phyloP scores from a whole-genome alignment of 2,888 invertebrate species.

The Tillus elongatus region DNA sequence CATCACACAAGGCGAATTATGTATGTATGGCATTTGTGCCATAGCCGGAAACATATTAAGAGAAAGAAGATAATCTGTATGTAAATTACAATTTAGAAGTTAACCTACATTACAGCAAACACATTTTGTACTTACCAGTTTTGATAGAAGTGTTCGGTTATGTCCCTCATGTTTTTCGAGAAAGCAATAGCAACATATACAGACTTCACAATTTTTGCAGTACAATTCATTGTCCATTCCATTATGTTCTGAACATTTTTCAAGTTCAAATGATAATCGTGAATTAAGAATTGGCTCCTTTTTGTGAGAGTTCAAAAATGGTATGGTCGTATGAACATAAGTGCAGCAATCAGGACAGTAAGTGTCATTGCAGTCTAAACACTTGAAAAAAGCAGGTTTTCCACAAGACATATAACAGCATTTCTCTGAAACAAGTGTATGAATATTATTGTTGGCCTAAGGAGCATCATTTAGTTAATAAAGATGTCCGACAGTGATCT shows the following conservation, averaged over 20 bases:
- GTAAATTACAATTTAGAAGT: too few relatives aligned
- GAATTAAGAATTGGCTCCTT: constrained; percentile 11
- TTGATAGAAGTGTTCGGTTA: constrained; percentile 20
- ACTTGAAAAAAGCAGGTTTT: constrained; percentile 20
- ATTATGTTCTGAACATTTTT: constrained; percentile 20
- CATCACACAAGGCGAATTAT: too few relatives aligned
- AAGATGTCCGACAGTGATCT: too few relatives aligned
- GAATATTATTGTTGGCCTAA: too few relatives aligned
- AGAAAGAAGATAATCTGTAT: too few relatives aligned
- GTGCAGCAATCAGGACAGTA: constrained; percentile 23
- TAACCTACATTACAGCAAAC: too few relatives aligned
- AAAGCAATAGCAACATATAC: constrained; percentile 38
- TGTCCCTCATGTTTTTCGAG: constrained; percentile 35
- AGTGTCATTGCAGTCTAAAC: constrained; percentile 23
- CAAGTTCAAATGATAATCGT: neutral
- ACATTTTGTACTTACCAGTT: constrained; percentile 34
- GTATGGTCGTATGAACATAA: constrained; percentile 30
- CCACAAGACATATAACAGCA: constrained; percentile 17
- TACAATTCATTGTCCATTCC: constrained; percentile 29
- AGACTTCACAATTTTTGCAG: constrained; percentile 33
- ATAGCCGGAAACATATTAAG: too few relatives aligned
- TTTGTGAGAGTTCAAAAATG: constrained; percentile 28
- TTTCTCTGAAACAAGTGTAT: neutral
- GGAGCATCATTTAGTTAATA: too few relatives aligned
- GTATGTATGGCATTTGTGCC: too few relatives aligned